Base-by-base conservation (phyloP, 2,113 vertebrate species). In the Enhydra lutris region DNA sequence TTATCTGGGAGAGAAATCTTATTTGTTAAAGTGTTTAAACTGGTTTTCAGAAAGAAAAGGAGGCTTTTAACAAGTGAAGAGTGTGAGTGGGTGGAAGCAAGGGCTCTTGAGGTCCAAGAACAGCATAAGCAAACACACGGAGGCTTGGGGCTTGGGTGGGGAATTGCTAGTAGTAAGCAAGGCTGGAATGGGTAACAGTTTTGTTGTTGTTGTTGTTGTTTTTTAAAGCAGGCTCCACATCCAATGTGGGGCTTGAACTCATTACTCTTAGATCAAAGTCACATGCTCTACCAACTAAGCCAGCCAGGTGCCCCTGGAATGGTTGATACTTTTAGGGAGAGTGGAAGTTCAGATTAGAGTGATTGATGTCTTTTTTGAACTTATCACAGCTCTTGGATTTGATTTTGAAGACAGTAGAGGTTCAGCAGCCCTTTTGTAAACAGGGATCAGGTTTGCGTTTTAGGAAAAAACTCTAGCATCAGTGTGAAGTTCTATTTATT, bases 21-120 rank as follows among this genome's bases (percentile, higher is more conserved):
- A 47, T 20, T 95, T 91, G 50, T 88, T 96, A 84, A 85, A 80
- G 26, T 95, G 42, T 95, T 96, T 92, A 95, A 94, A 94, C 67
- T 93, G 29, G 55, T 31, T 34, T 95, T 95, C 26, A 73, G 92
- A 88, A 91, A 92, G 73, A 87, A 95, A 81, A 94, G n/a, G 42
- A 89, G 57, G 23, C 31, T 94, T 91, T 89, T 76, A 96, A 67
- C 36, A 88, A 39, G 81, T 90, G 23, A 61, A 79, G 23, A 78
- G 47, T 74, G 14, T 90, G 34, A 2, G 10, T 93, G 17, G 55
- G 9, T 83, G 76, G 29, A 89, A 71, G 47, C 57, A 83, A 86
- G 47, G 52, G 34, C 59, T 96, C 93, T 83, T 95, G 8, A 9
- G 17, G n/a, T 61, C 52, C 31, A 69, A 52, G 85, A 85, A 67